A percentile compares a stretch with the other conserved stretches of the same genome.
Evolutionary conservation across 2,113 vertebrate genomes (phyloP).

Genomic region (Pseudois nayaur): DNA sequence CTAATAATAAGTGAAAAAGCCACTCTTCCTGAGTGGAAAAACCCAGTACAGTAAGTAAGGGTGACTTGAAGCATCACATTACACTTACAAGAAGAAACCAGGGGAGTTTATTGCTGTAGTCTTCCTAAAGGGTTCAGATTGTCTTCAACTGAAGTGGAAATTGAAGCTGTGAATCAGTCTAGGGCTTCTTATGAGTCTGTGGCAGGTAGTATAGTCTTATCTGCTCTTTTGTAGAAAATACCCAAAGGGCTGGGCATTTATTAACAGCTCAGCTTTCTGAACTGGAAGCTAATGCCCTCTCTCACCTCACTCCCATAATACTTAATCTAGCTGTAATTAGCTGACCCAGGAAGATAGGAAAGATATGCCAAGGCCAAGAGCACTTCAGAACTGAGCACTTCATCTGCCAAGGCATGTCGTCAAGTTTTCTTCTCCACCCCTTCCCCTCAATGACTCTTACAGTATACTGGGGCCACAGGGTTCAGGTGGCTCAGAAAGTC

Average conservation of each 20-base stretch:
- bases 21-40: background rate
- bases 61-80: background rate
- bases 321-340: constrained; percentile 42
- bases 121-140: background rate
- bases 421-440: background rate
- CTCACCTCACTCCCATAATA: constrained; percentile 2
- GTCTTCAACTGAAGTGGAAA: background rate
- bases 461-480: background rate
- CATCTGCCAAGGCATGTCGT: background rate
- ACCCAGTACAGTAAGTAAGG: background rate
- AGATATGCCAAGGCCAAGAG: constrained; percentile 31
- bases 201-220: background rate
- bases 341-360: background rate
- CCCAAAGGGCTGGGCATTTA: background rate
- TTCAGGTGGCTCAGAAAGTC: constrained; percentile 26
- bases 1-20: background rate
- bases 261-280: background rate
- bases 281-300: background rate
- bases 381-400: constrained; percentile 21
- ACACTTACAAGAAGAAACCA: background rate
- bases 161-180: background rate
- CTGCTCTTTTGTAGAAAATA: constrained; percentile 37
- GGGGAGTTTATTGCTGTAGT: background rate
- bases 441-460: background rate
- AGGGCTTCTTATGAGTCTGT: background rate